Conservation (phyloP, 2,888 invertebrate genomes). For the Fragum whitleyi region DNA sequence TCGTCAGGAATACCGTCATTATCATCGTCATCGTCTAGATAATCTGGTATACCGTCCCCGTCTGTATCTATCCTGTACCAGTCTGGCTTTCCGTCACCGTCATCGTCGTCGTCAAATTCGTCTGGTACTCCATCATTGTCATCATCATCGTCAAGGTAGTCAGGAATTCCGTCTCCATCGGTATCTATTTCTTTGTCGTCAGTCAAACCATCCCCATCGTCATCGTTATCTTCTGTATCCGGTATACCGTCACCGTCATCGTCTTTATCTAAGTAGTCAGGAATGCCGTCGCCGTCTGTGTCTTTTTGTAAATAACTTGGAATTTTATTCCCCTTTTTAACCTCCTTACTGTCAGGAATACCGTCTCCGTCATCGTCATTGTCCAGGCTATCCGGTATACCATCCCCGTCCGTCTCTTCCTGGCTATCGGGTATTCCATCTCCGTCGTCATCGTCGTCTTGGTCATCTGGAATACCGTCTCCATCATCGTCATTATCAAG, state of each 20-base stretch:
- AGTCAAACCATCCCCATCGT: conserved; percentile 79
- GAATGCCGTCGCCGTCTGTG: conserved; percentile 81
- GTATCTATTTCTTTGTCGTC: conserved; percentile 76
- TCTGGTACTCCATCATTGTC: conserved; percentile 77
- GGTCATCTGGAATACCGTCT: conserved; percentile 79
- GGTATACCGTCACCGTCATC: conserved; percentile 80
- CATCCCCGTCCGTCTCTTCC: conserved; percentile 79
- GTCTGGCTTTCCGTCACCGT: conserved; percentile 78
- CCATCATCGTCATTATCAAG: conserved; percentile 78
- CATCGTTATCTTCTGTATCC: conserved; percentile 78
- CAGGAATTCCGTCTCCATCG: conserved; percentile 80
- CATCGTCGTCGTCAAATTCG: conserved; percentile 76
- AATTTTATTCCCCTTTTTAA: conserved; percentile 77
- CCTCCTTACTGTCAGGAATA: conserved; percentile 76
- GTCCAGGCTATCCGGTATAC: conserved; percentile 72
- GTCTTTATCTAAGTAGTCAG: conserved; percentile 69
- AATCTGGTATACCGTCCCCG: conserved; percentile 80
- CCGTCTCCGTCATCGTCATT: conserved; percentile 78
- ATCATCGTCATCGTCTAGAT: conserved; percentile 73
- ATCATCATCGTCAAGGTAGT: conserved; percentile 76
- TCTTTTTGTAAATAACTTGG: conserved; percentile 74
- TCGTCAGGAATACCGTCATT: conserved; percentile 80
- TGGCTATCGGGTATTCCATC: conserved; percentile 80
- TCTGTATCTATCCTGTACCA: conserved; percentile 74
- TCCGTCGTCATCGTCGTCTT: conserved; percentile 79